Percentiles rank a stretch among this genome's conserved stretches.
Evolutionary conservation across 1,140 invertebrate species (phyloP).

Genomic region (Zaprionus ornatus): DNA sequence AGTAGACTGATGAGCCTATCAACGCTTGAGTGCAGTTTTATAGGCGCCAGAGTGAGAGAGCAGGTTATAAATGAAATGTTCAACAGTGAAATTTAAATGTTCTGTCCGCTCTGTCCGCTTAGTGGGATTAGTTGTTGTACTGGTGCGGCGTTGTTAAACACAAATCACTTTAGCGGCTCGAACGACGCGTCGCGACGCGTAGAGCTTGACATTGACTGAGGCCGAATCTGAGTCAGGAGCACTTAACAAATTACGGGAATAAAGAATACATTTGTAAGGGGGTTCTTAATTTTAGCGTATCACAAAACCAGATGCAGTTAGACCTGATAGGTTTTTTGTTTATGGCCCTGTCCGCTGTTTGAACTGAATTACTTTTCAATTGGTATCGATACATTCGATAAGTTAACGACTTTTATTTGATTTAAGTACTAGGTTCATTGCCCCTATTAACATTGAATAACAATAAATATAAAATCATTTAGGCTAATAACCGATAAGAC

Average conservation of each 20-base stretch:
- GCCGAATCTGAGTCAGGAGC: slow-evolving; percentile 3
- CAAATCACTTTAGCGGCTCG: slow-evolving; percentile 29
- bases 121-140: not conserved
- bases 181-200: not conserved
- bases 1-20: slow-evolving; percentile 44
- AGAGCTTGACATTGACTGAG: slow-evolving; percentile 11
- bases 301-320: slow-evolving; percentile 1
- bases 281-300: not conserved
- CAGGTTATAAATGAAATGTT: slow-evolving; percentile 38
- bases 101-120: not conserved
- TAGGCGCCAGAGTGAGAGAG: slow-evolving; percentile 26
- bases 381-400: not conserved
- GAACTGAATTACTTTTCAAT: slow-evolving; percentile 8
- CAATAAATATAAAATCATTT: not conserved
- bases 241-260: slow-evolving; percentile 10
- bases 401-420: slow-evolving; percentile 2
- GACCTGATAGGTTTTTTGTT: not conserved
- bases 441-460: slow-evolving; percentile 1
- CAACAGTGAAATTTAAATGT: slow-evolving; percentile 49
- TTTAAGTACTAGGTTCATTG: not conserved
- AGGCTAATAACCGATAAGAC: not conserved
- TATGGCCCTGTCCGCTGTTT: not conserved
- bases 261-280: not conserved
- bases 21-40: slow-evolving; percentile 46
- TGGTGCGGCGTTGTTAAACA: slow-evolving; percentile 22